Evolutionary conservation across 2,797 vertebrate species (phyloP).

Genomic region (Catharus ustulatus): DNA sequence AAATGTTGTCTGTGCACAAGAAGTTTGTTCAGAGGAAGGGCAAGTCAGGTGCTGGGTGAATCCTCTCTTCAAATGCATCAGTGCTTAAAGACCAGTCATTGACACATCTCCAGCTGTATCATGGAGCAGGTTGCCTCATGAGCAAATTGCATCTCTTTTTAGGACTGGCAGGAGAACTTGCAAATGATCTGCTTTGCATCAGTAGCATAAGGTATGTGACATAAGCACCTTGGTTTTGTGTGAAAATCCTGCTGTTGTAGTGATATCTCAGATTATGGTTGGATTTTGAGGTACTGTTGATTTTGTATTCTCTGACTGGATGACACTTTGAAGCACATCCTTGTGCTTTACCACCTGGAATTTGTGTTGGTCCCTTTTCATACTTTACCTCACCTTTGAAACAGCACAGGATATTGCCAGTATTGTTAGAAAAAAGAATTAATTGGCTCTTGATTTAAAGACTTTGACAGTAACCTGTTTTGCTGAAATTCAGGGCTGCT

Average conservation of each 20-base stretch:
- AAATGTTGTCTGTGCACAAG: not conserved
- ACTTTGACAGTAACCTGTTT: not conserved
- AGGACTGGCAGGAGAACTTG: not conserved
- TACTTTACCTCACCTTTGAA: not conserved
- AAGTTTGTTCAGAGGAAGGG: not conserved
- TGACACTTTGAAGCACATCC: not conserved
- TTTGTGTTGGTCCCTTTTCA: not conserved
- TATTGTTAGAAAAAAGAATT: not conserved
- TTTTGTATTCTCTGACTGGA: not conserved
- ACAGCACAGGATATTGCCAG: not conserved
- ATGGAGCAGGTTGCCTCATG: not conserved
- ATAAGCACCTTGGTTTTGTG: not conserved
- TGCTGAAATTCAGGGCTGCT: not conserved
- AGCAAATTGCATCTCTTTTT: not conserved
- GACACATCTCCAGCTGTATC: not conserved
- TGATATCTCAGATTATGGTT: not conserved
- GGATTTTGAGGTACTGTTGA: not conserved
- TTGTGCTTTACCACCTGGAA: not conserved
- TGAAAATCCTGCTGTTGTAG: not conserved
- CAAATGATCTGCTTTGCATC: not conserved
- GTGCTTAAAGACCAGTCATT: not conserved
- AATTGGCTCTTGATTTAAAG: not conserved
- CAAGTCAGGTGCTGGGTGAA: not conserved
- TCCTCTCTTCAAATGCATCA: not conserved
- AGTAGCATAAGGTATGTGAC: not conserved